Conservation (phyloP, 2,113 vertebrate genomes). For the Hystrix brachyura region DNA sequence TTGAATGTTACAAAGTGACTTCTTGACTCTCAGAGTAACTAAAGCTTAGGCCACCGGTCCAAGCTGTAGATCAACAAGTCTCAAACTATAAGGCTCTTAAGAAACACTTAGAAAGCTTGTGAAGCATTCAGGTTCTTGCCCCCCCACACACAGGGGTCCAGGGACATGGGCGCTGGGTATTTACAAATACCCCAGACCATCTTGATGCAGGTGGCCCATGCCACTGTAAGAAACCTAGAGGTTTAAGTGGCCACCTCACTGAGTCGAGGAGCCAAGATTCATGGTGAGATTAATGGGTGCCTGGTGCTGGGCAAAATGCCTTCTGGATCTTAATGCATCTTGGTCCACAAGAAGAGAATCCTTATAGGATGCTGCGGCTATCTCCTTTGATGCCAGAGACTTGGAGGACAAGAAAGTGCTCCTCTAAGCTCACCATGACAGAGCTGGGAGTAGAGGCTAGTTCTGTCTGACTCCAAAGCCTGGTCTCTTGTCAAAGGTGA, state of each 20-base stretch:
- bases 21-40: not conserved
- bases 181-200: not conserved
- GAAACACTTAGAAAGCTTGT: not conserved
- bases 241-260: not conserved
- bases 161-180: not conserved
- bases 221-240: not conserved
- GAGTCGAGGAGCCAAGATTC: not conserved
- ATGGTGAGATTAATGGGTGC: too few relatives aligned
- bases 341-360: not conserved
- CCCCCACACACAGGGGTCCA: not conserved
- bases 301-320: not conserved
- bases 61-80: not conserved
- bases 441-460: not conserved
- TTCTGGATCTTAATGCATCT: not conserved
- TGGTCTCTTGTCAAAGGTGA: not conserved
- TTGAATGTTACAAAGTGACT: constrained; percentile 8
- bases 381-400: not conserved
- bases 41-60: not conserved
- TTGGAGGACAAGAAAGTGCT: not conserved
- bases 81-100: not conserved
- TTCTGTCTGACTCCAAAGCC: not conserved
- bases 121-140: not conserved
- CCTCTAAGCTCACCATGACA: not conserved
- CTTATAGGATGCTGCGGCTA: not conserved
- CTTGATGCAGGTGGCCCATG: not conserved